Evolutionary conservation across 2,888 invertebrate species (phyloP).

Genomic region (Cyclophora albipunctata): DNA sequence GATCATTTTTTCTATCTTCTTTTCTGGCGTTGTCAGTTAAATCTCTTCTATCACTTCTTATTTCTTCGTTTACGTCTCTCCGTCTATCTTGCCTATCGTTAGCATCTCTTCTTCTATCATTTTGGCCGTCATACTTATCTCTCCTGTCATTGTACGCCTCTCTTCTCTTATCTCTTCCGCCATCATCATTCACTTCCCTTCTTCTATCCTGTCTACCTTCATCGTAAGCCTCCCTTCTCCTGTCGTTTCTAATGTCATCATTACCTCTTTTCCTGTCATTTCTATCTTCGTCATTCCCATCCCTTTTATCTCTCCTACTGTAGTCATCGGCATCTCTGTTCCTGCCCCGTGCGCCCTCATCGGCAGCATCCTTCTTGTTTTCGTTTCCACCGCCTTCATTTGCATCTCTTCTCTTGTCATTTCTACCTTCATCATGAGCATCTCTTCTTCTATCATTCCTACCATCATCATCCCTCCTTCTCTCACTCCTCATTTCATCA

Average conservation of each 20-base stretch:
- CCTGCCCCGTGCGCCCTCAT: not conserved
- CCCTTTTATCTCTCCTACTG: not conserved
- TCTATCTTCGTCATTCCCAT: conserved; percentile 4
- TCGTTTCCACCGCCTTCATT: not conserved
- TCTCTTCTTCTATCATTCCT: conserved; percentile 1
- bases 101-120: not conserved
- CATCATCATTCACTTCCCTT: too few relatives aligned
- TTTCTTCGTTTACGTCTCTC: conserved; percentile 11
- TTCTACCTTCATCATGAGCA: not conserved
- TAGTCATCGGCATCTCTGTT: too few relatives aligned
- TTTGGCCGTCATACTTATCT: conserved; percentile 7
- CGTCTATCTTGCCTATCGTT: conserved; percentile 3
- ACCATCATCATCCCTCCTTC: conserved; percentile 10
- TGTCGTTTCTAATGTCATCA: conserved; percentile 5
- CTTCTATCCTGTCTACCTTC: too few relatives aligned
- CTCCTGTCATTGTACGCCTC: conserved; percentile 4
- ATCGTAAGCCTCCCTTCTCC: too few relatives aligned
- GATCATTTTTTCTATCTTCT: too few relatives aligned
- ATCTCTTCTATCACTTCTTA: conserved; percentile 12
- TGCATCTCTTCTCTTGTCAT: conserved; percentile 4
- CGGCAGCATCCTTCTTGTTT: not conserved
- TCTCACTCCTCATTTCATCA: too few relatives aligned
- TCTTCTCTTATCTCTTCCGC: not conserved
- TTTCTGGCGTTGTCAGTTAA: not conserved
- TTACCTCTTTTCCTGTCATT: conserved; percentile 2